These are phyloP conservation scores for Gobiocypris rarus DNA, from an alignment of 2,113 vertebrate species.

Conservation along the genomic window DNA sequence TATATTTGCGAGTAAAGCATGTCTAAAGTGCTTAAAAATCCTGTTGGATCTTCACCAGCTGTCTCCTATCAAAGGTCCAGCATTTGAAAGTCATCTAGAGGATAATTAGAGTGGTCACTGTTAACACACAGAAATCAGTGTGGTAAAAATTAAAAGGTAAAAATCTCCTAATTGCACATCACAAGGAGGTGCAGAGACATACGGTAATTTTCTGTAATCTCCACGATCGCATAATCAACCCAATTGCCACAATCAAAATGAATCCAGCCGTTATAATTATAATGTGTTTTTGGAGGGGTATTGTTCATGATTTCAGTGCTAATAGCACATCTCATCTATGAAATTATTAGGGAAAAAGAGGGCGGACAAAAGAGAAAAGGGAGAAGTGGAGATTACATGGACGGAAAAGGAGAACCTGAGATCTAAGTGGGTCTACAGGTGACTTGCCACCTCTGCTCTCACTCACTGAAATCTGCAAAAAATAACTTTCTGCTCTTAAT, in stretches of 20 bases:
- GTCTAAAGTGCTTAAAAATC: background rate
- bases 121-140: slow-evolving; percentile 19
- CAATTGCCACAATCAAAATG: slow-evolving; percentile 50
- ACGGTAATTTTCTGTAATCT: slow-evolving; percentile 45
- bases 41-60: background rate
- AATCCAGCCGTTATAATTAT: slow-evolving; percentile 54
- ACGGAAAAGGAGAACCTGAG: background rate
- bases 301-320: slow-evolving; percentile 32
- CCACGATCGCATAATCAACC: slow-evolving; percentile 51
- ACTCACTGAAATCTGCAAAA: background rate
- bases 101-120: slow-evolving; percentile 44
- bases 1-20: too few relatives aligned
- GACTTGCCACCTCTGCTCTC: background rate
- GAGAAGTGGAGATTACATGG: background rate
- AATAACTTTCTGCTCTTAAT: slow-evolving; percentile 17
- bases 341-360: slow-evolving; percentile 28
- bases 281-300: slow-evolving; percentile 34
- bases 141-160: slow-evolving; percentile 51
- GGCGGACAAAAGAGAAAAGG: background rate
- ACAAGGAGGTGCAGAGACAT: slow-evolving; percentile 31
- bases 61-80: background rate
- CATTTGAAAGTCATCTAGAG: slow-evolving; percentile 49
- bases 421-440: background rate
- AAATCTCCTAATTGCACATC: slow-evolving; percentile 51
- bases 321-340: slow-evolving; percentile 44